These are phyloP conservation scores for Manis javanica DNA, from an alignment of 2,797 vertebrate species.

Conservation along the genomic window DNA sequence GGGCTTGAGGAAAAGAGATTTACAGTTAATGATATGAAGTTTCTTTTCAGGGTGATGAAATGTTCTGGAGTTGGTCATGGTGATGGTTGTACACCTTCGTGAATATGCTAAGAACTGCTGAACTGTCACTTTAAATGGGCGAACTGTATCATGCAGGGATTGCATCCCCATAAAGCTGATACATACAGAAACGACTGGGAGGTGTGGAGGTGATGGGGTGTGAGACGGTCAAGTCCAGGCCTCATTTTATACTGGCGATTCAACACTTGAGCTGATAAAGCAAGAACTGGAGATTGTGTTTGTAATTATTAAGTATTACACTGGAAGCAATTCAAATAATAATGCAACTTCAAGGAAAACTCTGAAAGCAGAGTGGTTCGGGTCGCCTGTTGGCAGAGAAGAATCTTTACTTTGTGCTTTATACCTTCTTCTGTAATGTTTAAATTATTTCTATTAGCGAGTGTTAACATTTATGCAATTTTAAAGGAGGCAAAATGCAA, in stretches of 20 bases:
- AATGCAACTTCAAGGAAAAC: too few relatives aligned
- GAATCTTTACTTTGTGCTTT: background rate
- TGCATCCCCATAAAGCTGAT: background rate
- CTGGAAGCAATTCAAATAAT: background rate
- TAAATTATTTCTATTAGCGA: background rate
- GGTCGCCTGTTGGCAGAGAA: too few relatives aligned
- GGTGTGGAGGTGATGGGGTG: accelerated
- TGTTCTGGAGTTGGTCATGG: background rate
- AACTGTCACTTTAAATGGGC: background rate
- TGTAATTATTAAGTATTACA: background rate
- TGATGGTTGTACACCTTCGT: background rate
- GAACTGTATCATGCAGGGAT: background rate
- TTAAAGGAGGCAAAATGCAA: background rate
- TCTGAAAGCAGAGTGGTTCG: too few relatives aligned
- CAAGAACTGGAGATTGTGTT: background rate
- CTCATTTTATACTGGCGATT: background rate
- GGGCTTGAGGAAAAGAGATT: background rate
- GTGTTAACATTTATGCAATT: background rate
- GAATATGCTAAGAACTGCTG: background rate
- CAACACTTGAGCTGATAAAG: background rate
- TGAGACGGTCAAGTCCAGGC: background rate
- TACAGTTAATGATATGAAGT: accelerated
- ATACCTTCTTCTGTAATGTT: background rate
- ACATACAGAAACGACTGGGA: background rate
- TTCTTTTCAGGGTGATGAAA: background rate